phyloP scores from a whole-genome alignment of 2,888 invertebrate species.

The Sialis lutaria region DNA sequence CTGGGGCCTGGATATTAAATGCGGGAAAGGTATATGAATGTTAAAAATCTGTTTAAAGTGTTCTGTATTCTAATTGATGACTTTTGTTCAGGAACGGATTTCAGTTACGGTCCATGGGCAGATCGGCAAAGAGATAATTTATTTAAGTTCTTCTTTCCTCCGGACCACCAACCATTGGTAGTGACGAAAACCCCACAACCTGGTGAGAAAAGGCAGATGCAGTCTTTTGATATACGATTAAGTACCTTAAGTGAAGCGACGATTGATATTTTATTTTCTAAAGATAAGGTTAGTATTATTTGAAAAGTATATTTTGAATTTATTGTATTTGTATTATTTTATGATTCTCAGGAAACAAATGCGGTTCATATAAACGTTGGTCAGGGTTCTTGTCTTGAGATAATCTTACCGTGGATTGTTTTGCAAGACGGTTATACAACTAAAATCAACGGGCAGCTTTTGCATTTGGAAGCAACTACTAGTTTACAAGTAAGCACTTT shows the following conservation, averaged over 20 bases:
- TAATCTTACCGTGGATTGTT: constrained; percentile 91
- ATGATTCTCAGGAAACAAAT: constrained; percentile 61
- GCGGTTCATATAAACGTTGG: constrained; percentile 92
- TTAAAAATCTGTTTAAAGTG: not conserved
- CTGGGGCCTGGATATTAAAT: constrained; percentile 91
- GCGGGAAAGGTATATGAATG: constrained; percentile 55
- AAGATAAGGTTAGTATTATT: constrained; percentile 32
- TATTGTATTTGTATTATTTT: too few relatives aligned
- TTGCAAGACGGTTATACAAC: constrained; percentile 75
- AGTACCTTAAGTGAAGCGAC: constrained; percentile 85
- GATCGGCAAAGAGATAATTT: constrained; percentile 90
- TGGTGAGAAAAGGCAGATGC: constrained; percentile 75
- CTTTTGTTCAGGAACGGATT: constrained; percentile 44
- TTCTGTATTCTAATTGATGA: not conserved
- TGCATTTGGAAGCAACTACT: constrained; percentile 90
- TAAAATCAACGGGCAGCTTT: constrained; percentile 80
- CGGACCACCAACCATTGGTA: constrained; percentile 63
- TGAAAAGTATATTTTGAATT: constrained; percentile 13
- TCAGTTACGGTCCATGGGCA: constrained; percentile 98
- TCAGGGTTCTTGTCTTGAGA: constrained; percentile 89
- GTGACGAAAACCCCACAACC: constrained; percentile 68
- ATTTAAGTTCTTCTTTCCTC: constrained; percentile 91
- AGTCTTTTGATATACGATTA: constrained; percentile 82
- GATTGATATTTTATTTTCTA: constrained; percentile 90
- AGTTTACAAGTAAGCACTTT: constrained; percentile 48